Evolutionary conservation across 2,888 invertebrate species (phyloP).

Genomic region (Lasioglossum calceatum): DNA sequence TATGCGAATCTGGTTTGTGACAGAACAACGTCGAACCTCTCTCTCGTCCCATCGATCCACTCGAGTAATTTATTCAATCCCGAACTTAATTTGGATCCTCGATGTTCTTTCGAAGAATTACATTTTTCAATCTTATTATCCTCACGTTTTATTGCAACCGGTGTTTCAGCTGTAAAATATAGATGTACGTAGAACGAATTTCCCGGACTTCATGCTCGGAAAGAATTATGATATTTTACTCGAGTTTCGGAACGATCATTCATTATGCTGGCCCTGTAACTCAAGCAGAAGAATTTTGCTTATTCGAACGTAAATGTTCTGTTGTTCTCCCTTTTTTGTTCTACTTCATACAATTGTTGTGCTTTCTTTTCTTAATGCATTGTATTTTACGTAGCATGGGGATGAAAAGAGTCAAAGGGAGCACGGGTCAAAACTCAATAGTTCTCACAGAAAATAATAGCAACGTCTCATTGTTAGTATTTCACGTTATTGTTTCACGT

Average conservation of each 20-base stretch:
- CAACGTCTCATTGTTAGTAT: no score
- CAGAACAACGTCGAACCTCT: slow-evolving; percentile 2
- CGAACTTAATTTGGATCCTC: background rate
- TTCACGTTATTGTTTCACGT: no score
- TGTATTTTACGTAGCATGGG: no score
- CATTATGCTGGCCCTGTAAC: background rate
- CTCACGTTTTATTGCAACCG: background rate
- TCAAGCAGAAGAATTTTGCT: background rate
- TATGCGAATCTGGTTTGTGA: slow-evolving; percentile 30
- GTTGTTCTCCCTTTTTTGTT: background rate
- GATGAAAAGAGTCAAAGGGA: no score
- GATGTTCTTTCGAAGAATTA: background rate
- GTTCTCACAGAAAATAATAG: no score
- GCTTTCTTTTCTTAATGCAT: background rate
- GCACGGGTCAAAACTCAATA: no score
- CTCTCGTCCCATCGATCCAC: background rate
- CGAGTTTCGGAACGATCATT: background rate
- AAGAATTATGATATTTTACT: background rate
- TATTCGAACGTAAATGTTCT: no score
- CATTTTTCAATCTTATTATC: slow-evolving; percentile 2
- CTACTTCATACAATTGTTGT: background rate
- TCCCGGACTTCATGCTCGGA: background rate
- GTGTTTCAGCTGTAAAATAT: background rate
- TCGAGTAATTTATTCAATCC: slow-evolving; percentile 13
- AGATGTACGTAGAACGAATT: background rate